These are phyloP conservation scores for Cercocebus atys DNA, from an alignment of 2,113 vertebrate genomes.

Conservation along the genomic window DNA sequence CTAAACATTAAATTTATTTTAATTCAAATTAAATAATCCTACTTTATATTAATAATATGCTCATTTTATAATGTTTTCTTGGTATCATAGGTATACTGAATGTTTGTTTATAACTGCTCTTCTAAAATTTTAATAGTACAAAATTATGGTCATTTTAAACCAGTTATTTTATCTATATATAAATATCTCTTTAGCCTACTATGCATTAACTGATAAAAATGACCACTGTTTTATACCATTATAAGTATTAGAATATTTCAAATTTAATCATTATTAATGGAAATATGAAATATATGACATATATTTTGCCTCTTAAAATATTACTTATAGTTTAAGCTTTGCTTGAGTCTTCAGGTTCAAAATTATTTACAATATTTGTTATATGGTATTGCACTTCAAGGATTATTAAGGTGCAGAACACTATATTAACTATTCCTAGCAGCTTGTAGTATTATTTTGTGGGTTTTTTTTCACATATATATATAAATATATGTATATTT, in stretches of 20 bases:
- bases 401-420: background rate
- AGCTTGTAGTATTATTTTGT: background rate
- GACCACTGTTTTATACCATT: background rate
- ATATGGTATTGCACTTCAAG: background rate
- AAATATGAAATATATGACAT: background rate
- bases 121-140: slow-evolving; percentile 22
- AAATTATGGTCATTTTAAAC: background rate
- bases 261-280: background rate
- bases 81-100: background rate
- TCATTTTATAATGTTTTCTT: slow-evolving; percentile 5
- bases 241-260: background rate
- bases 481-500: no score
- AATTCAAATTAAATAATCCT: background rate
- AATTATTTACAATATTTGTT: background rate
- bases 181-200: background rate
- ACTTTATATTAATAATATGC: slow-evolving; percentile 15
- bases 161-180: background rate
- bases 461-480: background rate
- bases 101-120: background rate
- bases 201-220: background rate
- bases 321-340: background rate
- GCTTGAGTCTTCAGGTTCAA: background rate
- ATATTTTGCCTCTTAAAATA: background rate
- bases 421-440: background rate
- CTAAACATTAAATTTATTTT: slow-evolving; percentile 43